Evolutionary conservation across 1,140 invertebrate species (phyloP), one percentile per base, ranked within the genome.

Genomic region (Drosophila takahashii): DNA sequence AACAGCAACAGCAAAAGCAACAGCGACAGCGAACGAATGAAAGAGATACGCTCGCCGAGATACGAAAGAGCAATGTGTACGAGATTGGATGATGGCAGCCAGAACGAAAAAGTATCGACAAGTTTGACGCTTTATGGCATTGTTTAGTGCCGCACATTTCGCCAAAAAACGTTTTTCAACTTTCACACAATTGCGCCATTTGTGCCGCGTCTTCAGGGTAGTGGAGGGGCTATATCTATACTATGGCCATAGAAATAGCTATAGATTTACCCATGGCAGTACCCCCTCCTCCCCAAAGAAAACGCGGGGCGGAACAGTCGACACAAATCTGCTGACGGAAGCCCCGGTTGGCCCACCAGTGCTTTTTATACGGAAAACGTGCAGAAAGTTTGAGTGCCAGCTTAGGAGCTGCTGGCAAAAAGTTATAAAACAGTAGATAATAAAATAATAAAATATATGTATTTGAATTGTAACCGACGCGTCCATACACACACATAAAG

Each of bases 341-440:
- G 84, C 85, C 84, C 66, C 69, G 74, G 50, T 66, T 73, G 57
- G 77, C 51, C 75, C 67, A 64, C 60, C 60, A 71, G 71, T 58
- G 60, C 75, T 90, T 81, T 87, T 89, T 89, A 89, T 89, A 90
- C 77, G 84, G 77, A 84, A 89, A 89, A 89, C 84, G 84, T 89
- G 84, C 84, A 71, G 84, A 89, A 89, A 89, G 84, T 89, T 89
- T 89, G 84, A 89, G 85, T 89, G 84, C 67, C 85, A 84, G 84
- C 84, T 89, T 89, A 87, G 84, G 72, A 74, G 50, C 34, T 65
- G 58, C 39, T 59, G 76, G 66, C 32, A 52, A 80, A 89, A 89
- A 89, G 80, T 89, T 89, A 89, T 89, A 89, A 89, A 89, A 84
- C 85, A 89, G 84, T 89, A 89, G 84, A 89, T 89, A 89, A 89